Evolutionary conservation across 2,888 invertebrate genomes (phyloP).

Genomic region (Tubulanus polymorphus): DNA sequence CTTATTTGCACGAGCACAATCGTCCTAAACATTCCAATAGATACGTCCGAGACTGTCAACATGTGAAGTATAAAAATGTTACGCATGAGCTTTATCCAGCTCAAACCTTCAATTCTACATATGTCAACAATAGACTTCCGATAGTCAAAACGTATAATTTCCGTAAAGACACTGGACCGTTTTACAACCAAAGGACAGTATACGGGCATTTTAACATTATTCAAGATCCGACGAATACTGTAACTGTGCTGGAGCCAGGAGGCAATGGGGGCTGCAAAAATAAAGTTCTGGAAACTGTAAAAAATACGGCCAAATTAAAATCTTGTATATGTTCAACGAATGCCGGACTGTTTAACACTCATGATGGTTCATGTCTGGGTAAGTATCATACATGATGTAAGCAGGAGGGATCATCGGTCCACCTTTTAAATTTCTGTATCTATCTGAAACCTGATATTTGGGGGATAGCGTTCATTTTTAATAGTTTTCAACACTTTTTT

Average conservation of each 20-base stretch:
- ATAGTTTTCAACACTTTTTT: too few relatives aligned
- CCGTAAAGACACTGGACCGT: slow-evolving; percentile 20
- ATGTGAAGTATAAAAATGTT: slow-evolving; percentile 32
- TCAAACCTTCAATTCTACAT: slow-evolving; percentile 19
- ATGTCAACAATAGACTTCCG: slow-evolving; percentile 16
- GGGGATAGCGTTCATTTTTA: too few relatives aligned
- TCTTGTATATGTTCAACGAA: slow-evolving; percentile 48
- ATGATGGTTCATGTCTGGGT: slow-evolving; percentile 47
- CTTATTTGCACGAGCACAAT: too few relatives aligned
- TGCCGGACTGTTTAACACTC: slow-evolving; percentile 52
- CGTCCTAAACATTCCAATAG: too few relatives aligned
- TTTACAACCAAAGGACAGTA: slow-evolving; percentile 18
- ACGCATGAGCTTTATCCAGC: slow-evolving; percentile 27
- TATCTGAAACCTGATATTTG: too few relatives aligned
- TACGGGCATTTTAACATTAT: slow-evolving; percentile 29
- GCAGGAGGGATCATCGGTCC: too few relatives aligned
- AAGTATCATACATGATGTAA: too few relatives aligned
- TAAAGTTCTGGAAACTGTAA: slow-evolving; percentile 32
- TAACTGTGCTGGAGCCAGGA: slow-evolving; percentile 49
- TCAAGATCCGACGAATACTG: slow-evolving; percentile 38
- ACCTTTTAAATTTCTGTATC: too few relatives aligned
- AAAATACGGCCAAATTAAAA: slow-evolving; percentile 29
- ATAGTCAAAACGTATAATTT: slow-evolving; percentile 24
- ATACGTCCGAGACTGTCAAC: slow-evolving; percentile 38
- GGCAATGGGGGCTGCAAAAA: slow-evolving; percentile 36